A percentile compares a stretch with the other conserved stretches of the same genome.
These are phyloP conservation scores for Halichoeres trimaculatus DNA, from an alignment of 2,113 vertebrate genomes.

Conservation along the genomic window DNA sequence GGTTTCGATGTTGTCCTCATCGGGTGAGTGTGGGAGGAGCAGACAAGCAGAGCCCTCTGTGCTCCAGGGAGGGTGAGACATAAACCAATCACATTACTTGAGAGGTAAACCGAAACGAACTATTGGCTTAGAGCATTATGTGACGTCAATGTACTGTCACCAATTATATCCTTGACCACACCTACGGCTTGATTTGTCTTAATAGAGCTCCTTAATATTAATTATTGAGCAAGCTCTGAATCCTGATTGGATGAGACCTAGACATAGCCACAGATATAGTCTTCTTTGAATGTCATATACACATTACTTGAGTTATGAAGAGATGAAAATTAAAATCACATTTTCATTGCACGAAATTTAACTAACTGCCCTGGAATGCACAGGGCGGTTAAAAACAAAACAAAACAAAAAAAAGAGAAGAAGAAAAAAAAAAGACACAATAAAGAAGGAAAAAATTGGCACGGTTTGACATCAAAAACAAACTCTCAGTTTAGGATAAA, in stretches of 20 bases:
- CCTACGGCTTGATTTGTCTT: background rate
- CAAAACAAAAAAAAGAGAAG: too few relatives aligned
- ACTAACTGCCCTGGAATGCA: too few relatives aligned
- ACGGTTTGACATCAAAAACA: background rate
- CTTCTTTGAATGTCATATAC: too few relatives aligned
- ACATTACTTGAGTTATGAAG: too few relatives aligned
- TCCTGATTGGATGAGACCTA: conserved; percentile 42
- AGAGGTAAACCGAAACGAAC: conserved; percentile 43
- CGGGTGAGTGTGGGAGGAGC: too few relatives aligned
- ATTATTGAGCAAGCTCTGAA: background rate
- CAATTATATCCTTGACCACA: conserved; percentile 14
- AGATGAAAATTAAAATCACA: background rate
- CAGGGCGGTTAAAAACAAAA: too few relatives aligned
- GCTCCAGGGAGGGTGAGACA: background rate
- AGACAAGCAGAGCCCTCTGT: too few relatives aligned
- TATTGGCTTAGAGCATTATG: conserved; percentile 36
- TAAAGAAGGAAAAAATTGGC: background rate
- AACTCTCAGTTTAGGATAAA: conserved; percentile 22
- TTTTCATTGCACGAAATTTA: too few relatives aligned
- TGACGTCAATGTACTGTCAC: background rate
- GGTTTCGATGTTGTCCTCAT: too few relatives aligned
- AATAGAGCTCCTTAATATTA: conserved; percentile 28
- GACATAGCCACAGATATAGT: too few relatives aligned
- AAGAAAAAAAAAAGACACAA: too few relatives aligned
- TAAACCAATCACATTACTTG: conserved; percentile 44